Evolutionary conservation across 1,140 invertebrate genomes (phyloP), one percentile per base, ranked within the genome.

Genomic region (Drosophila baimaii): DNA sequence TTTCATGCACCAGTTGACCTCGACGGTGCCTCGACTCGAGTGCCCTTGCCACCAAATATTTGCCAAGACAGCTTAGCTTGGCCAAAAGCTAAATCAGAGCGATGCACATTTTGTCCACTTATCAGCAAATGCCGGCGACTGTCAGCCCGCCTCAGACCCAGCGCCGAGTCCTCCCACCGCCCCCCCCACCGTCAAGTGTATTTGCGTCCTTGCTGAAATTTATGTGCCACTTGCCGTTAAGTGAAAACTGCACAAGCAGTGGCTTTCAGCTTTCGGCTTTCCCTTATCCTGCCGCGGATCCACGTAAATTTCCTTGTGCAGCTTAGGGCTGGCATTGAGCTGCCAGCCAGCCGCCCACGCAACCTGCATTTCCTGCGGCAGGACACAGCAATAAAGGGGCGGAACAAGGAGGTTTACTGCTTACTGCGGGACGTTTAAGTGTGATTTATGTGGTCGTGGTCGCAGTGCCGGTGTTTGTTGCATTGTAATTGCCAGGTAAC

Each of bases 191-290:
- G 39, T 57, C 12, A 70, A 71, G 64, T 63, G 51, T 51, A 70
- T 62, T 62, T 69, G 65, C 59, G 82, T 86, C 82, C 82, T 86
- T 86, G 82, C 66, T 77, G 64, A 72, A 88, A 86, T 88, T 88
- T 86, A 88, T 86, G 83, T 88, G 70, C 75, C 83, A 88, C 82
- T 86, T 82, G 79, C 61, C 70, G 61, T 69, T 79, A 86, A 86
- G 82, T 88, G 79, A 86, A 84, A 88, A 83, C 83, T 79, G 84
- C 84, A 66, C 69, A 79, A 33, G 58, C 44, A 68, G 59, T 52
- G 44, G 37, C 54, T 61, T 59, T 46, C 63, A 23, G 13, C 33
- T 37, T 59, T 46, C 63, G 31, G 13, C 33, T 37, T 37, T 46
- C 37, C 33, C 31, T 55, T 49, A 58, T 44, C 27, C 46, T 46